A percentile compares a stretch with the other conserved stretches of the same genome.
Evolutionary conservation across 1,140 invertebrate genomes (phyloP).

Genomic region (Neoseiulus cucumeris): DNA sequence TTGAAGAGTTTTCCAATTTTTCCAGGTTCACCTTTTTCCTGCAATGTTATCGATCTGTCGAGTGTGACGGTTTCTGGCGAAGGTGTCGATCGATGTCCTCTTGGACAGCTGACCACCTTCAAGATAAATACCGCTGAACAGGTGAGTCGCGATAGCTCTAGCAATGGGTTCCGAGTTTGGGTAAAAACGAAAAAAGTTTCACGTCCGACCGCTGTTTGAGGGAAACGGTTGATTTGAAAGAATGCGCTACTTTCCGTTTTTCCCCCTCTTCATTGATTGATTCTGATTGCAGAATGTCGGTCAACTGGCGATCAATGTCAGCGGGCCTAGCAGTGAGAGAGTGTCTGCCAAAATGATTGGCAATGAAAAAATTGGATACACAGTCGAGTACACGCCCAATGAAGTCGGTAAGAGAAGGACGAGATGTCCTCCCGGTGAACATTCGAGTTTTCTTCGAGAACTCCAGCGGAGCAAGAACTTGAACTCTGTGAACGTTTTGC

Average conservation of each 20-base stretch:
- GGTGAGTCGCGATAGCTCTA: not conserved
- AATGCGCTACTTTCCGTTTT: no score
- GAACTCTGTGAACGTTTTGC: no score
- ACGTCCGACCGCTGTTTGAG: no score
- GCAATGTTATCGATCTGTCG: slow-evolving; percentile 46
- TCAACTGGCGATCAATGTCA: not conserved
- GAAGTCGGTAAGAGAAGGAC: slow-evolving; percentile 61
- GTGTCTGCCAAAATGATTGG: slow-evolving; percentile 15
- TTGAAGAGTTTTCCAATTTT: slow-evolving; percentile 12
- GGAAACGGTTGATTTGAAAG: no score
- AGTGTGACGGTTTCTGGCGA: slow-evolving; percentile 53
- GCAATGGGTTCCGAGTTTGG: no score
- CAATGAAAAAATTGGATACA: slow-evolving; percentile 27
- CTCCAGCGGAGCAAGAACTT: no score
- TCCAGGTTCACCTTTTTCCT: slow-evolving; percentile 45
- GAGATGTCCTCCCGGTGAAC: no score
- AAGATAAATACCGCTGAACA: slow-evolving; percentile 46
- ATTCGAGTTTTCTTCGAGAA: no score
- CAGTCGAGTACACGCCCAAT: slow-evolving; percentile 58
- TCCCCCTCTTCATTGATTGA: no score
- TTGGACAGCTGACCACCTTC: slow-evolving; percentile 59
- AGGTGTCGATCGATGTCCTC: slow-evolving; percentile 73
- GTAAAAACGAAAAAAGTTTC: no score
- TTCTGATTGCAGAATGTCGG: not conserved
- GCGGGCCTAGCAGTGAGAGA: not conserved